Percentiles rank a stretch among this genome's conserved stretches.
These are phyloP conservation scores for Drosophila lacertosa DNA, from an alignment of 1,140 invertebrate species.

Conservation along the genomic window DNA sequence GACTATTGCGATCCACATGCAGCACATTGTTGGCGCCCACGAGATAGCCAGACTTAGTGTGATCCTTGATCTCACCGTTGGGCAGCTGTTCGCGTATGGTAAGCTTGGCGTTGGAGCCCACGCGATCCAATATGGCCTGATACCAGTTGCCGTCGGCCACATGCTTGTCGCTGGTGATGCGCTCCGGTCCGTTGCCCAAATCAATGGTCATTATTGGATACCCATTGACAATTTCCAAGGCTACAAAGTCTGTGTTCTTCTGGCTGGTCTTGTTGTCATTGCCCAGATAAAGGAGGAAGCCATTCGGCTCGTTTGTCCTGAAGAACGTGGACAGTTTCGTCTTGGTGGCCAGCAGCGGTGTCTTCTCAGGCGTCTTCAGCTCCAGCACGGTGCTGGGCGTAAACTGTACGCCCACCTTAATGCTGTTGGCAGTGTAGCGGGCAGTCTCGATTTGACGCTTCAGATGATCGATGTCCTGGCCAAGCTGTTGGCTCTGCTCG, in stretches of 20 bases:
- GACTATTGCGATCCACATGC: conserved; percentile 94
- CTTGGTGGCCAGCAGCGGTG: conserved; percentile 92
- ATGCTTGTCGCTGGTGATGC: conserved; percentile 89
- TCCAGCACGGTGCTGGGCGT: conserved; percentile 92
- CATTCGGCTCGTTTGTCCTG: conserved; percentile 91
- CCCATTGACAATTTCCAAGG: conserved; percentile 94
- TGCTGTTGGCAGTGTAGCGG: conserved; percentile 89
- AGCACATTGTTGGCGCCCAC: conserved; percentile 91
- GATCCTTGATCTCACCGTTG: conserved; percentile 84
- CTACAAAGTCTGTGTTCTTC: conserved; percentile 94
- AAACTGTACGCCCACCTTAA: conserved; percentile 94
- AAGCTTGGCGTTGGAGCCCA: conserved; percentile 92
- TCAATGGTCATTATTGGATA: conserved; percentile 94
- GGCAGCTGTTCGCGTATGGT: conserved; percentile 91
- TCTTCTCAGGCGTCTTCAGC: conserved; percentile 92
- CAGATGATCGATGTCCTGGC: conserved; percentile 89
- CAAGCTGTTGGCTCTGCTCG: conserved; percentile 86
- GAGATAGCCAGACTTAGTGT: conserved; percentile 86
- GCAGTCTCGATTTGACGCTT: conserved; percentile 92
- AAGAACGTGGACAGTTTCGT: conserved; percentile 94
- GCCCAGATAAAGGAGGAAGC: conserved; percentile 94
- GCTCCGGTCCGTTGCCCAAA: conserved; percentile 92
- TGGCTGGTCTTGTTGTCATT: conserved; percentile 89
- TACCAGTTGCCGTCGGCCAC: conserved; percentile 96
- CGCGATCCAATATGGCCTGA: conserved; percentile 93